Base-by-base conservation (phyloP, 2,113 vertebrate genomes). In the Trochalopteron elliotii region DNA sequence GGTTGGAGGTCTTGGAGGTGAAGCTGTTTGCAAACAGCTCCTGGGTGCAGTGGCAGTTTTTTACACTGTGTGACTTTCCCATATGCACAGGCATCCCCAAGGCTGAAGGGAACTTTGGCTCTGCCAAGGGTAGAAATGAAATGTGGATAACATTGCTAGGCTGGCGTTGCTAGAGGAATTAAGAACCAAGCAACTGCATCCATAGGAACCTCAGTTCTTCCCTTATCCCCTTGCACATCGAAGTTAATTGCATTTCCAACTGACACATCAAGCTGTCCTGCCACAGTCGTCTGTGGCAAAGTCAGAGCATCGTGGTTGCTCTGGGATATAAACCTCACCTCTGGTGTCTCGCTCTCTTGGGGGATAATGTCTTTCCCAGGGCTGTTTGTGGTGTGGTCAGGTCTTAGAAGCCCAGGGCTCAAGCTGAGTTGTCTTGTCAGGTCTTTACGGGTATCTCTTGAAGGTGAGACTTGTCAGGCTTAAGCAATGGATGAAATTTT, bases 391-490 rank as follows among this genome's bases (percentile, higher is more conserved):
- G 83, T 49, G 7, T 45, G 88, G 75, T 56, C 69, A 63, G 75
- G 56, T 74, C 68, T 90, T 59, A 40, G 35, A 83, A 92, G 91
- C 89, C 72, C 76, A 71, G 35, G 91, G 93, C 94, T 92, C 50
- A 30, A 86, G 86, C 61, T 64, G 71, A 91, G 83, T 7, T 70
- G 1, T 67, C 86, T 78, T 88, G 90, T 88, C 76, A 90, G 90
- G 86, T 94, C 89, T 89, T 81, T 83, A 86, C 2, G 24, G 90
- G 89, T 90, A 42, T 90, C 93, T 94, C 90, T 94, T 6, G 15
- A 74, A 96, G 96, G 96, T 95, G 94, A 95, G 91, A 89, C 93
- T 94, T 90, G 93, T 87, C 91, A 95, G 91, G 86, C 91, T 96
- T 93, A 93, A 96, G 95, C 93, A 95, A 78, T 35, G 69, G 93